Conservation (phyloP, 2,113 vertebrate genomes). For the Apteryx owenii region DNA sequence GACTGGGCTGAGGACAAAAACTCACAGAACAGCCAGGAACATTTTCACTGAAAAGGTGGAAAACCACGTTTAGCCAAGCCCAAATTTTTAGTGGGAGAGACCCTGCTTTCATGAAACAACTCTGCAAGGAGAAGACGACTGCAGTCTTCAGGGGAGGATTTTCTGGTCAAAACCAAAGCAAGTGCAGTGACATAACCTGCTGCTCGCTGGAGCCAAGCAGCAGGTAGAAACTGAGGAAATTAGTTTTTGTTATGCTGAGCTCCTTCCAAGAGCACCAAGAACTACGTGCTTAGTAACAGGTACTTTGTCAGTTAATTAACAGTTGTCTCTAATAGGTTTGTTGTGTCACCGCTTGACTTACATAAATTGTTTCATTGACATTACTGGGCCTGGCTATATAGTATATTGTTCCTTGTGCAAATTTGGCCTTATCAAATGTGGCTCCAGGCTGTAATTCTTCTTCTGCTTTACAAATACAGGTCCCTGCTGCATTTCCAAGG, state of each 20-base stretch:
- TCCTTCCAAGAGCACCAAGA: not conserved
- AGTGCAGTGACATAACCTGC: not conserved
- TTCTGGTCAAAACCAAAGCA: not conserved
- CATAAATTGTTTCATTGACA: not conserved
- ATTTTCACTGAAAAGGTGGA: not conserved
- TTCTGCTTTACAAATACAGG: not conserved
- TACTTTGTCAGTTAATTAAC: not conserved
- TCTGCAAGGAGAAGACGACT: too few species aligned
- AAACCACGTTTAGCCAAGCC: rapidly evolving
- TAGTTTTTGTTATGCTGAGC: not conserved
- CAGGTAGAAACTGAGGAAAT: not conserved
- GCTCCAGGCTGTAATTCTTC: constrained; percentile 13
- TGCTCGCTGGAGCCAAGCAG: not conserved
- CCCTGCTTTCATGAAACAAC: not conserved
- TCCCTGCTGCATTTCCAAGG: not conserved
- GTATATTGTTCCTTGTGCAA: not conserved
- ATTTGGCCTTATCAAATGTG: not conserved
- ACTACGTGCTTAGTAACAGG: rapidly evolving
- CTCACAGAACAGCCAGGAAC: not conserved
- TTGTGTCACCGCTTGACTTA: not conserved
- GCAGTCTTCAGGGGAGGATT: not conserved
- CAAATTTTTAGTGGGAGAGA: not conserved
- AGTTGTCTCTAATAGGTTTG: not conserved
- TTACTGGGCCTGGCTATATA: rapidly evolving
- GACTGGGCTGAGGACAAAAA: not conserved